Evolutionary conservation across 2,113 vertebrate species (phyloP).

Genomic region (Lepisosteus oculatus): DNA sequence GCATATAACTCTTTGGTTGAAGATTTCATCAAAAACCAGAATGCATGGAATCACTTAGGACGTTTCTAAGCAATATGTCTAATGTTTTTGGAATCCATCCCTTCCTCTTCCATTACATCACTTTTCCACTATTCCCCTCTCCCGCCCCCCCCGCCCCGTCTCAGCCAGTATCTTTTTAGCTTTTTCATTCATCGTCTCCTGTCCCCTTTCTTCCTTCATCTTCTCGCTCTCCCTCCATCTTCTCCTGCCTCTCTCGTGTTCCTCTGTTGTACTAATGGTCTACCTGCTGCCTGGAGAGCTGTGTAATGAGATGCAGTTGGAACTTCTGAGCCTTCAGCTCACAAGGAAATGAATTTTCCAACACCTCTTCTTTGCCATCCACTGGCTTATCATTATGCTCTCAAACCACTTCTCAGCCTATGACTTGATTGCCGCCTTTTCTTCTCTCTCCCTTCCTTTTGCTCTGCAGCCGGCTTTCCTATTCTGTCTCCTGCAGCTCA

Average conservation of each 20-base stretch:
- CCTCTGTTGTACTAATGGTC: conserved; percentile 46
- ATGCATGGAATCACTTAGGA: no score
- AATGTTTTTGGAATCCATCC: no score
- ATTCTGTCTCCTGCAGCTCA: background rate
- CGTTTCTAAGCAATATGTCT: no score
- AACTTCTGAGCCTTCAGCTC: conserved; percentile 17
- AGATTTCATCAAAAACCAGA: no score
- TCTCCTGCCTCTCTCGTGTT: conserved; percentile 18
- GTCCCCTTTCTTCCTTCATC: background rate
- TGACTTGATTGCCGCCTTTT: background rate
- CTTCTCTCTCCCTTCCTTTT: background rate
- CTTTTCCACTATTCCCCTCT: conserved; percentile 7
- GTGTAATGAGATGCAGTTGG: conserved; percentile 32
- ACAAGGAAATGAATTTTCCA: conserved; percentile 21
- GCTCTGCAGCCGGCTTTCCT: background rate
- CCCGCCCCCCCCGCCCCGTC: background rate
- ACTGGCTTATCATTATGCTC: background rate
- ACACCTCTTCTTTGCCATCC: background rate
- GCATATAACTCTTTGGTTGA: no score
- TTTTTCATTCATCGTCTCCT: background rate
- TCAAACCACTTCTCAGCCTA: background rate
- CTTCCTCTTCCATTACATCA: background rate
- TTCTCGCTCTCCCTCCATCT: conserved; percentile 4
- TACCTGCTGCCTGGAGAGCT: conserved; percentile 31
- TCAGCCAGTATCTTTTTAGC: conserved; percentile 1